Percentiles rank a stretch among this genome's conserved stretches.
Conservation (phyloP, 2,113 vertebrate genomes). For the Passer domesticus region DNA sequence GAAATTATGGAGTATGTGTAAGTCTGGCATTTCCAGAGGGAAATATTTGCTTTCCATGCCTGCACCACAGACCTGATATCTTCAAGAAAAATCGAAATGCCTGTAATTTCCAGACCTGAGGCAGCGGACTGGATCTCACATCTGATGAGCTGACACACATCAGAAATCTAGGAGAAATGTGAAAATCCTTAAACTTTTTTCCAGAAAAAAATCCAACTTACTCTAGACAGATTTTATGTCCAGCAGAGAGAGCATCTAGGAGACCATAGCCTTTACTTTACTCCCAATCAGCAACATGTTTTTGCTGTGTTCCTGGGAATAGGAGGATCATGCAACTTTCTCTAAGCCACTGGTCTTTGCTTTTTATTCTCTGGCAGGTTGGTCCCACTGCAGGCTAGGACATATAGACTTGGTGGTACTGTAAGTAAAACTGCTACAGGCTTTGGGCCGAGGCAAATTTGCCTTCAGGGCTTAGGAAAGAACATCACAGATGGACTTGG, state of each 20-base stretch:
- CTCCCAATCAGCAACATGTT: not conserved
- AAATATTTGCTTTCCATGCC: not conserved
- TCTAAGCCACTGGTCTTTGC: not conserved
- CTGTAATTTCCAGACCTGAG: not conserved
- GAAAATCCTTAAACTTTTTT: not conserved
- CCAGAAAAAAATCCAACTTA: not conserved
- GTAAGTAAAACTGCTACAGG: not conserved
- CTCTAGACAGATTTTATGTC: not conserved
- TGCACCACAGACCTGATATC: not conserved
- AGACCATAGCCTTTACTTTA: not conserved
- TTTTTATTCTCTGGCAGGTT: not conserved
- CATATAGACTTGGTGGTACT: not conserved
- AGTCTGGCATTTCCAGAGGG: not conserved
- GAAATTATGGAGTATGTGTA: not conserved
- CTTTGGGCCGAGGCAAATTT: not conserved
- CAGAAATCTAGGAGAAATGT: not conserved
- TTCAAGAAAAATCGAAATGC: not conserved
- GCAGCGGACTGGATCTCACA: accelerated
- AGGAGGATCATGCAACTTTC: not conserved
- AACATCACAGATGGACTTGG: not conserved
- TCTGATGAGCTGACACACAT: not conserved
- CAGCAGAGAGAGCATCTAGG: not conserved
- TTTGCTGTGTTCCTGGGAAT: not conserved
- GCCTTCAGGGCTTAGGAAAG: not conserved
- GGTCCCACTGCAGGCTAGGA: not conserved